Conservation (phyloP, 2,113 vertebrate species). For the Eonycteris spelaea region DNA sequence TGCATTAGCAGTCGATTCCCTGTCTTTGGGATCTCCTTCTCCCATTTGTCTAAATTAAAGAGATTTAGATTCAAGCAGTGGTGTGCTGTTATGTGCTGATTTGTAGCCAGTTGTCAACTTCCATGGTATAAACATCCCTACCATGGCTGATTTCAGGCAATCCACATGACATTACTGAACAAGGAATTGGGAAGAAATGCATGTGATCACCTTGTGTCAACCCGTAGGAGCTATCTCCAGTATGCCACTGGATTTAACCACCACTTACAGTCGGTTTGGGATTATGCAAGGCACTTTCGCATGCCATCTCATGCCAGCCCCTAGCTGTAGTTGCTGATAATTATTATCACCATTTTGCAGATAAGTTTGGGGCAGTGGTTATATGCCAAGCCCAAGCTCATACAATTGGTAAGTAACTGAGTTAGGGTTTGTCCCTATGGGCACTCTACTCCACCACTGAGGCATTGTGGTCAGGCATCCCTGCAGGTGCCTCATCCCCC, state of each 20-base stretch:
- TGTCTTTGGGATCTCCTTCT: not conserved
- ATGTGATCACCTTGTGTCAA: not conserved
- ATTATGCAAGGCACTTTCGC: not conserved
- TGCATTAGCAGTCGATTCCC: not conserved
- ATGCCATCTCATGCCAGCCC: not conserved
- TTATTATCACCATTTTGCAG: not conserved
- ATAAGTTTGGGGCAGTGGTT: not conserved
- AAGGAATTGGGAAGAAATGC: not conserved
- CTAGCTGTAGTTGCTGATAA: not conserved
- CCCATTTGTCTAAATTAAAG: not conserved
- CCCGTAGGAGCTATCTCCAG: not conserved
- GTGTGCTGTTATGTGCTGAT: not conserved
- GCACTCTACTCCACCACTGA: too few relatives aligned
- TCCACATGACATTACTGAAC: not conserved
- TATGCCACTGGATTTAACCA: not conserved
- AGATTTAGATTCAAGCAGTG: not conserved
- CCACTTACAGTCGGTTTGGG: too few relatives aligned
- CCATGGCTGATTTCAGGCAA: not conserved
- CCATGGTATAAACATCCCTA: not conserved
- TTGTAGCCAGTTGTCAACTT: not conserved
- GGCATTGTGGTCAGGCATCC: not conserved
- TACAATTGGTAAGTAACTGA: not conserved
- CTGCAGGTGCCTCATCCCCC: not conserved
- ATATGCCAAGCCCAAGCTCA: not conserved
- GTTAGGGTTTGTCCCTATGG: accelerated